Evolutionary conservation across 2,113 vertebrate genomes (phyloP).

Genomic region (Beaufortia kweichowensis): DNA sequence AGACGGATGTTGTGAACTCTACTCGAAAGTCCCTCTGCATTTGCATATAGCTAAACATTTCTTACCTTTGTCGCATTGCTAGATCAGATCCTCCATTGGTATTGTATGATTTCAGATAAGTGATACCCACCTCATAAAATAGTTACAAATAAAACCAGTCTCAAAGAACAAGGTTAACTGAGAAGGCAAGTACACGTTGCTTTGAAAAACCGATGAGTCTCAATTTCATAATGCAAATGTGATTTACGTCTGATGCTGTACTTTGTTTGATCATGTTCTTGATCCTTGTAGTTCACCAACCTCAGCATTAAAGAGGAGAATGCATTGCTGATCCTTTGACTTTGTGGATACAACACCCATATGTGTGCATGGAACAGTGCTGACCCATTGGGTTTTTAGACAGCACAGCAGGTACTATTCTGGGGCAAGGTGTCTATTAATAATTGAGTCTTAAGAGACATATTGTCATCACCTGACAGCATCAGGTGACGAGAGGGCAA

Average conservation of each 20-base stretch:
- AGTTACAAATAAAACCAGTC: too few species aligned
- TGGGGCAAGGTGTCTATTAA: conserved; percentile 29
- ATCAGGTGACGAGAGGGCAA: neutral
- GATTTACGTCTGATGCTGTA: conserved; percentile 5
- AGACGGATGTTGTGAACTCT: too few species aligned
- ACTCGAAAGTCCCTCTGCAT: too few species aligned
- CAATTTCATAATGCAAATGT: neutral
- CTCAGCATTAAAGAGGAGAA: conserved; percentile 44
- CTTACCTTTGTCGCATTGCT: too few species aligned
- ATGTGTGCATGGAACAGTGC: conserved; percentile 41
- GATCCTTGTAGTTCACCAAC: conserved; percentile 12
- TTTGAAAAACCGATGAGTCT: neutral
- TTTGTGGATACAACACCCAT: conserved; percentile 42
- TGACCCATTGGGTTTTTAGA: conserved; percentile 35
- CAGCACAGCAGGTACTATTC: conserved; percentile 38
- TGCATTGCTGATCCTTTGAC: conserved; percentile 54
- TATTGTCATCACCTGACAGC: neutral
- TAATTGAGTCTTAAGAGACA: conserved; percentile 17
- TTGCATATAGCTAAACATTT: too few species aligned
- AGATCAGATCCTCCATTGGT: too few species aligned
- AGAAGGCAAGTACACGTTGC: neutral
- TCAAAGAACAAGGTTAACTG: neutral
- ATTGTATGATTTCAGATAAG: too few species aligned
- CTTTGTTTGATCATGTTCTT: conserved; percentile 31
- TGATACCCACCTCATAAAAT: too few species aligned